Evolutionary conservation across 2,113 vertebrate species (phyloP), one percentile per base, ranked within the genome.

Genomic region (Pleuronectes platessa): DNA sequence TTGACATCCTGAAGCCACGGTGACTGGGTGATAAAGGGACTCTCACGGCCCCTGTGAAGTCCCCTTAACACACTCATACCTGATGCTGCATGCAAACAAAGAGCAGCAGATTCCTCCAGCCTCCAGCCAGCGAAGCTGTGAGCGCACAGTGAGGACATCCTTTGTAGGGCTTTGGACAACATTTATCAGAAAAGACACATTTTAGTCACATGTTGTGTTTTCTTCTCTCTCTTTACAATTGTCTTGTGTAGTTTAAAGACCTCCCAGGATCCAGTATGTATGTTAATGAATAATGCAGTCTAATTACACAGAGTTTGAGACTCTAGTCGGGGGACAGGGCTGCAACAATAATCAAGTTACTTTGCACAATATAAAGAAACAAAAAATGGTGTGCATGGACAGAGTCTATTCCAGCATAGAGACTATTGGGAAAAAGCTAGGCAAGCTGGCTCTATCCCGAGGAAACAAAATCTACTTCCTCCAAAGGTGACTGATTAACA

Each of bases 41-140:
- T 74, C 76, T 60, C 71, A 18, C 20, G 3, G 62, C 49, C 82
- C 73, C 70, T 68, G 75, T 17, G 59, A 77, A 86, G 84, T 79
- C 83, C 63, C 74, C 82, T 70, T 58, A 69, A 82, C 76, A 55
- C 63, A 82, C 61, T 81, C 79, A 81, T 75, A 89, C 86, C 86
- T 89, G 88, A 87, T 79, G 81, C 84, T 82, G 73, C 82, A 73
- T 20, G 42, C 75, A 71, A 83, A 92, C 88, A 92, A 92, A 88
- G 81, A 76, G 55, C 37, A 5, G 17, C 40, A 9, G 76, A 85
- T 88, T 87, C 87, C 81, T 78, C 55, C 61, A 58, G 66, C 27
- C 45, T 69, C 64, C 61, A 58, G 59, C 61, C 64, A 70, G 73
- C 47, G 67, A 67, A 1, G 54, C 71, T 53, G 21, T 1, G 10